Evolutionary conservation across 2,797 vertebrate species (phyloP).

Genomic region (Thripadectes ignobilis): DNA sequence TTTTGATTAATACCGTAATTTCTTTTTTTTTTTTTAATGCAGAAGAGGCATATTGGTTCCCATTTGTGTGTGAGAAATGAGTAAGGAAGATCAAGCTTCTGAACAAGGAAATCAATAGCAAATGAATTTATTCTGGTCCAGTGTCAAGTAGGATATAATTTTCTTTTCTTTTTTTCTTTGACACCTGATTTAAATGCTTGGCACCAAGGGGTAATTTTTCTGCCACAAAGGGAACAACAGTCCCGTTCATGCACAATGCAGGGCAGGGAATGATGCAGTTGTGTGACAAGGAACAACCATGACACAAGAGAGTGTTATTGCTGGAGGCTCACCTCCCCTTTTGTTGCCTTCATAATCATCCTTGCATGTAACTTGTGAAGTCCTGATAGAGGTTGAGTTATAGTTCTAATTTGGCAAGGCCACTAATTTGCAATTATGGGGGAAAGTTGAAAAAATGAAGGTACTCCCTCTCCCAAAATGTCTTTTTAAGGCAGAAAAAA

Average conservation of each 20-base stretch:
- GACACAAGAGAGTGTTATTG: background rate
- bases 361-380: background rate
- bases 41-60: constrained; percentile 13
- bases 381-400: background rate
- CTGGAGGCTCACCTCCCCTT: background rate
- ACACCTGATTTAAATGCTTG: background rate
- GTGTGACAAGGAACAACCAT: background rate
- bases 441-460: background rate
- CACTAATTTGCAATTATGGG: background rate
- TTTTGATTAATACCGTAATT: constrained; percentile 74
- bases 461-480: background rate
- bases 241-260: background rate
- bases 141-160: background rate
- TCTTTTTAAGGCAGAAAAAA: background rate
- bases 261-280: background rate
- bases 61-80: constrained; percentile 47
- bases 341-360: background rate
- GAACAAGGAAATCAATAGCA: constrained; percentile 47
- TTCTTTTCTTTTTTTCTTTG: background rate
- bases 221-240: background rate
- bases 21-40: constrained; percentile 9
- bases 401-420: background rate
- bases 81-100: background rate
- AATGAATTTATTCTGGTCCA: constrained; percentile 6
- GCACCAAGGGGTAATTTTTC: background rate